phyloP scores from a whole-genome alignment of 2,797 vertebrate species.

The Tapera naevia region DNA sequence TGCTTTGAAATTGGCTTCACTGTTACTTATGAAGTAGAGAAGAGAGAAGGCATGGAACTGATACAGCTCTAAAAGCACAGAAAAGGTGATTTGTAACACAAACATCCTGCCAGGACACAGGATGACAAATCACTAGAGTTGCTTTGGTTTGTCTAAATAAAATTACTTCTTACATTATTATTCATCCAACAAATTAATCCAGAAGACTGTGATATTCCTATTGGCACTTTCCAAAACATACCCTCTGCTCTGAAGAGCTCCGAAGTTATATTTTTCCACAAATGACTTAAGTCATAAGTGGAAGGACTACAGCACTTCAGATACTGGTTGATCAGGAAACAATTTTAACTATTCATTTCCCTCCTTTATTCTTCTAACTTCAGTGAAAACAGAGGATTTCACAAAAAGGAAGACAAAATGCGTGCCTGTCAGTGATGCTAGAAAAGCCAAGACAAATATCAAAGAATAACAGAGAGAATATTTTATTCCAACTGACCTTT shows the following conservation, averaged over 20 bases:
- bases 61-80: neutral
- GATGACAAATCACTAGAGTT: neutral
- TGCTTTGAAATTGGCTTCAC: neutral
- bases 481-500: neutral
- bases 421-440: neutral
- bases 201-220: neutral
- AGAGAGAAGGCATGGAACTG: neutral
- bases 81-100: neutral
- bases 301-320: neutral
- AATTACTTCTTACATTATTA: neutral
- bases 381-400: neutral
- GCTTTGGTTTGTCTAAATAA: neutral
- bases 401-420: neutral
- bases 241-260: neutral
- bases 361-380: neutral
- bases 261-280: neutral
- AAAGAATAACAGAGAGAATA: neutral
- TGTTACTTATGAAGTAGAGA: neutral
- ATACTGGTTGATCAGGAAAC: neutral
- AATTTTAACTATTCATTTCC: neutral
- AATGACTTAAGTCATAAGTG: accelerated
- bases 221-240: neutral
- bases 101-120: neutral
- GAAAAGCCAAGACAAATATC: neutral
- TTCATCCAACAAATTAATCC: neutral